Conservation (phyloP, 2,888 invertebrate genomes). For the Ormyrus nitidulus region DNA sequence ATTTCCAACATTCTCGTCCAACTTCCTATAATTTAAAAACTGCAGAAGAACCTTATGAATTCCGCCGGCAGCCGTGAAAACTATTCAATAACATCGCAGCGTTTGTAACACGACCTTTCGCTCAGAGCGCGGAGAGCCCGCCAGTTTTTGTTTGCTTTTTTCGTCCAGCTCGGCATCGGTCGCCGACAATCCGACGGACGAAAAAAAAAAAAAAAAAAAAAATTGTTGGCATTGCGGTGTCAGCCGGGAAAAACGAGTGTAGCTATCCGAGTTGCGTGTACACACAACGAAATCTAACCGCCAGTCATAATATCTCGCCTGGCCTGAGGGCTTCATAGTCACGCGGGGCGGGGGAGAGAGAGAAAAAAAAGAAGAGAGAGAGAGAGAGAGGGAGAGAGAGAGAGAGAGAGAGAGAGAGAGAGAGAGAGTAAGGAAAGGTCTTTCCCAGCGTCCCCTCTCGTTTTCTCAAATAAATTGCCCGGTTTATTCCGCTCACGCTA, state of each 20-base stretch:
- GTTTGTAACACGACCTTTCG: no score
- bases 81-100: no score
- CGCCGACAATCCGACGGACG: not conserved
- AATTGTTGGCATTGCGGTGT: no score
- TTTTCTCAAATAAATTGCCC: constrained; percentile 49
- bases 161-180: not conserved
- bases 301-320: constrained; percentile 25
- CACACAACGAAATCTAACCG: constrained; percentile 4
- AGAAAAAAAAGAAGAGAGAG: not conserved
- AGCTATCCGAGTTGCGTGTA: not conserved
- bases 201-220: no score
- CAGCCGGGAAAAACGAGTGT: no score
- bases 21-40: no score
- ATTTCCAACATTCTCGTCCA: no score
- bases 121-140: no score
- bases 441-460: constrained; percentile 35
- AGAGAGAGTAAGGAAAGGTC: constrained; percentile 8
- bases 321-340: not conserved
- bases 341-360: not conserved
- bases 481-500: constrained; percentile 54
- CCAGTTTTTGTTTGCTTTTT: no score
- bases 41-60: no score
- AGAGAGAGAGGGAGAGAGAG: constrained; percentile 7
- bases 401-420: not conserved
- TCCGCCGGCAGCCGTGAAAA: no score